Percentiles rank a stretch among this genome's conserved stretches.
Conservation (phyloP, 2,113 vertebrate species). For the Ovis aries region DNA sequence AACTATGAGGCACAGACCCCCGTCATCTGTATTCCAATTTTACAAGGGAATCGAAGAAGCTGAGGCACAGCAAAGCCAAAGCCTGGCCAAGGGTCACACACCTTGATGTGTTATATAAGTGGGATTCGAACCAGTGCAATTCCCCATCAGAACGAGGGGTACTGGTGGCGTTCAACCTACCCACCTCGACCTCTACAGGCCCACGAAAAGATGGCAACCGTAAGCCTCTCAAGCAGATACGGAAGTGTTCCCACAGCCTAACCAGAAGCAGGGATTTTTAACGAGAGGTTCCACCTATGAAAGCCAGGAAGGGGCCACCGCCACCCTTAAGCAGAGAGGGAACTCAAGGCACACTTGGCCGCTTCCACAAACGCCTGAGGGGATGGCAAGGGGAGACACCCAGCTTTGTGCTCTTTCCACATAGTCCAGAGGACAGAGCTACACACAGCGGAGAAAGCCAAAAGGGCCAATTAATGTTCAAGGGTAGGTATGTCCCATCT, state of each 20-base stretch:
- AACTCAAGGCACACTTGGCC: rapidly evolving
- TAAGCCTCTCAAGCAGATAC: not conserved
- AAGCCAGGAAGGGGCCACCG: not conserved
- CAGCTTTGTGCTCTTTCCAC: not conserved
- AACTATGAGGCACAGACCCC: rapidly evolving
- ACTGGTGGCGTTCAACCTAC: not conserved
- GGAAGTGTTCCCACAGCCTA: rapidly evolving
- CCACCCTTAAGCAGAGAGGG: not conserved
- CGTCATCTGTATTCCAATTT: rapidly evolving
- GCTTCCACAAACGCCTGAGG: not conserved
- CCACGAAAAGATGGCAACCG: rapidly evolving
- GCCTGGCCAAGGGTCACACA: not conserved
- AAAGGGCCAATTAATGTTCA: not conserved
- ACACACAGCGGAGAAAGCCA: not conserved
- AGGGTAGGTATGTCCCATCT: too few species aligned
- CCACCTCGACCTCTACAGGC: not conserved
- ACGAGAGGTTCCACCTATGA: not conserved
- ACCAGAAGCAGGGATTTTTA: not conserved
- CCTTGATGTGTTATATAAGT: rapidly evolving
- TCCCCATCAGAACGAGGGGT: not conserved
- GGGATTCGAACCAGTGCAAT: too few species aligned
- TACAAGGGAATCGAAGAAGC: not conserved
- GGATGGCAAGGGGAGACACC: not conserved
- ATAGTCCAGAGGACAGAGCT: not conserved
- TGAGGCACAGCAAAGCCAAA: not conserved